phyloP scores from a whole-genome alignment of 2,888 invertebrate genomes.

The Microchrysa polita region DNA sequence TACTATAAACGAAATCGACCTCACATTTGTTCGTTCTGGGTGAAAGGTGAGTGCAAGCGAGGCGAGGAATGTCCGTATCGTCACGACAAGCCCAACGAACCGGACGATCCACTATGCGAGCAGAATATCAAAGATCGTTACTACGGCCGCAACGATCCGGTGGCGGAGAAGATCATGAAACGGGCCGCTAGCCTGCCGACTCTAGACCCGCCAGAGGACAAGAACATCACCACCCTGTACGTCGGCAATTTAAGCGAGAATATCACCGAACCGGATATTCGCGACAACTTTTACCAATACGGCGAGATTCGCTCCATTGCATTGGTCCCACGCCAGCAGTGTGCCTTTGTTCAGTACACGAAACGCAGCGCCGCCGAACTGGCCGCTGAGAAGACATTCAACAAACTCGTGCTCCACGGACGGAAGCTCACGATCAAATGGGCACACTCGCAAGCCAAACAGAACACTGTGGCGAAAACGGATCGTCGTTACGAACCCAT shows the following conservation, averaged over 20 bases:
- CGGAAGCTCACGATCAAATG: constrained; percentile 96
- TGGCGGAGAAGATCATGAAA: constrained; percentile 89
- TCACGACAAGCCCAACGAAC: constrained; percentile 93
- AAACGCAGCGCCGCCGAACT: constrained; percentile 88
- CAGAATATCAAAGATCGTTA: constrained; percentile 92
- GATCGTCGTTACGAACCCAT: constrained; percentile 74
- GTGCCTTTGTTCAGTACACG: constrained; percentile 97
- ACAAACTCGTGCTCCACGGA: constrained; percentile 84
- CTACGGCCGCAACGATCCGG: constrained; percentile 92
- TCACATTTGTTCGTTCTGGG: constrained; percentile 95
- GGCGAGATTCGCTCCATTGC: constrained; percentile 97
- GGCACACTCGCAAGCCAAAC: constrained; percentile 93
- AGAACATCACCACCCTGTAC: constrained; percentile 94
- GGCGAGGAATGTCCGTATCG: constrained; percentile 95
- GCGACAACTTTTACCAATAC: constrained; percentile 98
- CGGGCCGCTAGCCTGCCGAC: constrained; percentile 93
- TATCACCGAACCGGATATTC: constrained; percentile 88
- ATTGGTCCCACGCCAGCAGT: constrained; percentile 91
- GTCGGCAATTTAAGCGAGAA: constrained; percentile 94
- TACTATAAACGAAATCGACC: constrained; percentile 93
- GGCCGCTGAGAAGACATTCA: constrained; percentile 95
- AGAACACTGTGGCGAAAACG: constrained; percentile 66
- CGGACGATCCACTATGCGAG: constrained; percentile 91
- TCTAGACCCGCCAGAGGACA: constrained; percentile 94
- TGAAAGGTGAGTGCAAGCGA: constrained; percentile 92